Base-by-base conservation (phyloP, 2,113 vertebrate species). In the Coreoperca whiteheadi region DNA sequence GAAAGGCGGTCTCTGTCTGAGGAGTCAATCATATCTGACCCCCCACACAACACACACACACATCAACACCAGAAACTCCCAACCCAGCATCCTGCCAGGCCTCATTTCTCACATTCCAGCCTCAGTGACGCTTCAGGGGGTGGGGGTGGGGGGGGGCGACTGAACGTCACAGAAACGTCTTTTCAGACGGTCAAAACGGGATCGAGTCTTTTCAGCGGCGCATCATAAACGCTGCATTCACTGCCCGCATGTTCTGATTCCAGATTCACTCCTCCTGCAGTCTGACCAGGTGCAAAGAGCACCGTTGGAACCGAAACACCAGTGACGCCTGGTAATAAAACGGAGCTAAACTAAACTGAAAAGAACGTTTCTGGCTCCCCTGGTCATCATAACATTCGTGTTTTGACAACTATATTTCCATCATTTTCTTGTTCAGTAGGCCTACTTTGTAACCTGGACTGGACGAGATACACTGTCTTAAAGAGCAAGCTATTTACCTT, bases 81-180 rank as follows among this genome's bases (percentile, higher is more conserved):
- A 21, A 14, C 34, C 37, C 53, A 72, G 51, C 46, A 41, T 84
- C 89, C 82, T 69, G 79, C 41, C 51, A 60, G 78, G 67, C 85
- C 39, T 71, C 77, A 57, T 89, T 82, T 79, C 43, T 77, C 78
- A 86, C 89, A 89, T 92, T 90, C 86, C 82, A 54, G 72, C 51
- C 34, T 64, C 73, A 1, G 73, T 39, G 85, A 74, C 4, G 46
- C 88, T 80, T 70, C 50, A 57, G 81, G 53, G 66, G 61, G n/a
- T n/a, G n/a, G n/a, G n/a, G n/a, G n/a, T n/a, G n/a, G 81, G 53
- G 66, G 61, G 81, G 53, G 66, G 61, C 56, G 51, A 32, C 34
- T 0, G 53, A 15, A 28, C 81, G 71, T 79, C 75, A 70, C 75
- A 69, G 39, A 79, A 72, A 69, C 30, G 50, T 65, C 74, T 65